These are phyloP conservation scores for Arrhamphus sclerolepis DNA, from an alignment of 2,797 vertebrate species.

Conservation along the genomic window DNA sequence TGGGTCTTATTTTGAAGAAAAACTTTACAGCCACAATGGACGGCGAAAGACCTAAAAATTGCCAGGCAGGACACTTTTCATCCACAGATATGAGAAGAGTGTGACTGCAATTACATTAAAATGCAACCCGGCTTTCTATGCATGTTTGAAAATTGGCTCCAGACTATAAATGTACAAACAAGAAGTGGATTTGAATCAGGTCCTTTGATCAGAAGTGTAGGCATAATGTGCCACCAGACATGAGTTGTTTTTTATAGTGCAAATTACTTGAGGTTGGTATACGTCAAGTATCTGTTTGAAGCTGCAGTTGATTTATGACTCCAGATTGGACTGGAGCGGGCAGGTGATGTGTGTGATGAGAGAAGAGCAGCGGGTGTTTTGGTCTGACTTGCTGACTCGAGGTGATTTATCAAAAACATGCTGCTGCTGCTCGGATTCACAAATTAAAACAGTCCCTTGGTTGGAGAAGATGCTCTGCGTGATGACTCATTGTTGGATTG, in stretches of 20 bases:
- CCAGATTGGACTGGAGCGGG: neutral
- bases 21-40: neutral
- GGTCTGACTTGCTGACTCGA: conserved; percentile 42
- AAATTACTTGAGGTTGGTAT: conserved; percentile 3
- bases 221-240: conserved; percentile 3
- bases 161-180: neutral
- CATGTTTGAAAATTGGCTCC: neutral
- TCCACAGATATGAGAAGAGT: neutral
- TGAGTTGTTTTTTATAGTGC: neutral
- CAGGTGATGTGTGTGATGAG: neutral
- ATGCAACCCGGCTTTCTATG: conserved; percentile 6
- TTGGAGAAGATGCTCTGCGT: conserved; percentile 32
- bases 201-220: conserved; percentile 17
- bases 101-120: neutral
- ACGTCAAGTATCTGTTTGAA: neutral
- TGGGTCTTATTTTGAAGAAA: neutral
- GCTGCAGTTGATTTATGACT: neutral
- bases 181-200: neutral
- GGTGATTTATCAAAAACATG: conserved; percentile 17
- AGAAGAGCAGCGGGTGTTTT: conserved; percentile 22
- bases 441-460: conserved; percentile 18
- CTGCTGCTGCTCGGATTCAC: conserved; percentile 4
- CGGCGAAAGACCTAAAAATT: neutral
- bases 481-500: conserved; percentile 68
- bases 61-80: neutral